Conservation (phyloP, 2,888 invertebrate species). For the Hemistola chrysoprasaria region DNA sequence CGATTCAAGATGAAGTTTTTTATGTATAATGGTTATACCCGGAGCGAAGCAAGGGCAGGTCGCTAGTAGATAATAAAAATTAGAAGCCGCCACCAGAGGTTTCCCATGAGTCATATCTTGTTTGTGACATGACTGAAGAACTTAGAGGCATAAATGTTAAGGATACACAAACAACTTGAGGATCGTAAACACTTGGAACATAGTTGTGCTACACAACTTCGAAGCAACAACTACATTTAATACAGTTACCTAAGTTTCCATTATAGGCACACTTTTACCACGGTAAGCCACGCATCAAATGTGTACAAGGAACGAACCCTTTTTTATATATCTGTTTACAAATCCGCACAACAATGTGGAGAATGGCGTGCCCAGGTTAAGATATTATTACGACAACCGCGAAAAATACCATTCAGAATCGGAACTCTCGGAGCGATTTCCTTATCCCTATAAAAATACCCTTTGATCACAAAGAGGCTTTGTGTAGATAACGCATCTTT, state of each 20-base stretch:
- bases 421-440: conserved; percentile 22
- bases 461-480: conserved; percentile 24
- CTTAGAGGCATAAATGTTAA: too few relatives aligned
- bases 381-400: conserved; percentile 26
- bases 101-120: too few relatives aligned
- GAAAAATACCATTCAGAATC: conserved; percentile 27
- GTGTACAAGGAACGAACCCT: conserved; percentile 23
- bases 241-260: background rate
- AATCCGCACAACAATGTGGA: conserved; percentile 23
- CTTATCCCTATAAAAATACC: conserved; percentile 25
- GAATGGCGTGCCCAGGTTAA: conserved; percentile 18
- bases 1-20: too few relatives aligned
- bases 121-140: too few relatives aligned
- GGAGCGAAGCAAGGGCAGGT: too few relatives aligned
- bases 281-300: conserved; percentile 23
- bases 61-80: too few relatives aligned
- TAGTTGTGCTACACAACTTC: too few relatives aligned
- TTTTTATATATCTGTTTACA: conserved; percentile 26
- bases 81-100: too few relatives aligned
- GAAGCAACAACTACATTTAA: too few relatives aligned
- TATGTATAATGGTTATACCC: too few relatives aligned
- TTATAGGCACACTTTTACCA: conserved; percentile 18
- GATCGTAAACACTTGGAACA: too few relatives aligned
- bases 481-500: conserved; percentile 20
- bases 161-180: too few relatives aligned